Base-by-base conservation (phyloP, 92 coral and sea anemone species). In the Galaxea fascicularis region DNA sequence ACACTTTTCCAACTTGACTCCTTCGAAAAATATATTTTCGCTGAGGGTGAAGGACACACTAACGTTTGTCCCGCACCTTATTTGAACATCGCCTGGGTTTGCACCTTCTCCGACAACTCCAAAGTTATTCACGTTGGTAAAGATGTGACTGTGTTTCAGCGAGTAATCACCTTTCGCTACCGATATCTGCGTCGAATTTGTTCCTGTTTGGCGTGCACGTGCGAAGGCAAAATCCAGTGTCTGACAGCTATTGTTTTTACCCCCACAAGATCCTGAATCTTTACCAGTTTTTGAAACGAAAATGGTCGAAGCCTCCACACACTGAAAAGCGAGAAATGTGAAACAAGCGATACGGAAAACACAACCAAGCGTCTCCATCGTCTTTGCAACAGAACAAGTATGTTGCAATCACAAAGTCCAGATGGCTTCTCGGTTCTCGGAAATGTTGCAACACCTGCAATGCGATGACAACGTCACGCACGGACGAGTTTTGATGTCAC, bases 131-230 rank as follows among this genome's bases (percentile, higher is more conserved):
- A 90, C 59, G 29, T 86, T 27, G 14, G 60, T 54, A 63, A 93
- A 90, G 24, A 53, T 76, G 80, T 57, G 49, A 56, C 88, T 85
- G 31, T 79, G 49, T 41, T 18, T 52, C 69, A 93, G 80, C 24
- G 73, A 30, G 81, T 93, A 90, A 63, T 66, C 52, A 12, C 92
- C 96, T 22, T 58, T 46, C 56, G 87, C 86, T 54, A 79, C 77
- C 35, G 30, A 75, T 56, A 93, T 69, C 65, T 56, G 84, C 58
- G 96, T 93, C 53, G 92, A 90, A 54, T 90, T 79, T 51, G 51
- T 65, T 15, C 75, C 84, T 10, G 28, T 51, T 16, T 51, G 47
- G 35, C 20, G 49, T 10, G 62, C 73, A 16, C 25, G 28, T 18
- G 65, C n/a, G 53, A 79, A 24, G 28, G 82, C 95, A 45, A 72